A percentile compares a stretch with the other conserved stretches of the same genome.
Evolutionary conservation across 2,113 vertebrate species (phyloP).

Genomic region (Odontophorus gujanensis): DNA sequence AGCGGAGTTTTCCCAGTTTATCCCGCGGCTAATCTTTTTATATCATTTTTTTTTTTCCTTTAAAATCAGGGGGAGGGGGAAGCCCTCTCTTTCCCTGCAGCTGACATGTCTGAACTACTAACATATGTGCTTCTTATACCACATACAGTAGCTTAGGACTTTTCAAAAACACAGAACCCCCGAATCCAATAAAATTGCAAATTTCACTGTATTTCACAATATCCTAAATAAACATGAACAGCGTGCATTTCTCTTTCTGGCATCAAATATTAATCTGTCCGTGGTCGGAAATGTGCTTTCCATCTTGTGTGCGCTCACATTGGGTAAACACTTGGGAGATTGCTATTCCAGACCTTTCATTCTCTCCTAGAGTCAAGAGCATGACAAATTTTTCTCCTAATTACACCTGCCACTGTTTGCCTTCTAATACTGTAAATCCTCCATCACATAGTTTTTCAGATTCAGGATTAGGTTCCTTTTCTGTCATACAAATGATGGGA

Average conservation of each 20-base stretch:
- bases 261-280: constrained; percentile 98
- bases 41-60: constrained; percentile 19
- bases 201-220: constrained; percentile 97
- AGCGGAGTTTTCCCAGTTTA: constrained; percentile 76
- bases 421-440: constrained; percentile 92
- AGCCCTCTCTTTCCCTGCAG: constrained; percentile 44
- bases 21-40: constrained; percentile 74
- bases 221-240: constrained; percentile 98
- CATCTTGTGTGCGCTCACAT: constrained; percentile 80
- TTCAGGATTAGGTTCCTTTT: constrained; percentile 84
- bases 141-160: constrained; percentile 81
- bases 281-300: constrained; percentile 84
- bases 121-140: constrained; percentile 70
- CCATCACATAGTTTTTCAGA: constrained; percentile 85
- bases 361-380: constrained; percentile 87
- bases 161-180: constrained; percentile 80
- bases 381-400: constrained; percentile 93
- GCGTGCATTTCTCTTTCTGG: constrained; percentile 86
- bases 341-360: constrained; percentile 86
- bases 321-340: constrained; percentile 92
- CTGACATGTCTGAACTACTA: constrained; percentile 63
- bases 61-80: constrained; percentile 51
- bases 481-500: constrained; percentile 79
- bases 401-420: constrained; percentile 91
- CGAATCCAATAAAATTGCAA: constrained; percentile 99